A percentile compares a stretch with the other conserved stretches of the same genome.
Evolutionary conservation across 2,888 invertebrate genomes (phyloP).

Genomic region (Blera fallax): DNA sequence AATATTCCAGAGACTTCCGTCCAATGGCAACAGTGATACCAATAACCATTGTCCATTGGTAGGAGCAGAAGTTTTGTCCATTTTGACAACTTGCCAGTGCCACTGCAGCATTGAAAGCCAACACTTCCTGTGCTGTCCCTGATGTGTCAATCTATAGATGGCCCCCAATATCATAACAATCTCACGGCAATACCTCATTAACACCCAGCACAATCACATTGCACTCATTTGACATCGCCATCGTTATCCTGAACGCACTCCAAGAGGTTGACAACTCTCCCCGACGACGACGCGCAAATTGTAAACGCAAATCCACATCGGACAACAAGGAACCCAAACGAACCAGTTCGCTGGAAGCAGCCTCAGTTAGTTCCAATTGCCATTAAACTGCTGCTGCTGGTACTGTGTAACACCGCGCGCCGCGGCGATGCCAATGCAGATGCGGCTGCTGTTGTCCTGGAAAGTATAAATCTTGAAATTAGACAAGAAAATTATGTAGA

Average conservation of each 20-base stretch:
- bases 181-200: constrained; percentile 38
- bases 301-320: constrained; percentile 25
- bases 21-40: no score
- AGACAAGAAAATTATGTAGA: constrained; percentile 73
- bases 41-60: no score
- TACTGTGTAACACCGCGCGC: background rate
- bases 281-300: constrained; percentile 11
- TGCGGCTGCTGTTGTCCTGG: constrained; percentile 47
- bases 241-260: constrained; percentile 35
- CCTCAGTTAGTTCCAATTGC: constrained; percentile 62
- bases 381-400: constrained; percentile 42
- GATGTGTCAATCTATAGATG: background rate
- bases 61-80: no score
- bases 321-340: constrained; percentile 31
- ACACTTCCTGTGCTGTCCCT: background rate
- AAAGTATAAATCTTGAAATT: constrained; percentile 71
- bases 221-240: background rate
- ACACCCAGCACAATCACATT: constrained; percentile 52
- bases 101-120: background rate
- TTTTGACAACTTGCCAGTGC: no score
- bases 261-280: constrained; percentile 48
- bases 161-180: constrained; percentile 15
- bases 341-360: constrained; percentile 55
- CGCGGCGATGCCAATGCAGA: background rate
- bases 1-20: no score